A percentile compares a stretch with the other conserved stretches of the same genome.
Conservation (phyloP, 2,797 vertebrate genomes). For the Myotis findleyi region DNA sequence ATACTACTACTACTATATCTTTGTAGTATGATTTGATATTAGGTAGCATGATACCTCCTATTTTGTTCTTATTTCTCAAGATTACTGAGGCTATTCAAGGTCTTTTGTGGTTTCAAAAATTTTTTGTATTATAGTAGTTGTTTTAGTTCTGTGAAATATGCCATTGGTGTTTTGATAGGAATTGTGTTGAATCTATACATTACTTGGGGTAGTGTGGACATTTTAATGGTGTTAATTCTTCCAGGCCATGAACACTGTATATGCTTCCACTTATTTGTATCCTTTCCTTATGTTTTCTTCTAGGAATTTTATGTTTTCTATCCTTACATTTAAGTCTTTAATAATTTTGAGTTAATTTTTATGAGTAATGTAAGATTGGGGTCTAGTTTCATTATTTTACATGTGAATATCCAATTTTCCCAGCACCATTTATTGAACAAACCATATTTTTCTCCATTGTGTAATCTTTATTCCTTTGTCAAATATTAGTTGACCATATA, state of each 20-base stretch:
- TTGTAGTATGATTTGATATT: neutral
- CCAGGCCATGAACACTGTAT: neutral
- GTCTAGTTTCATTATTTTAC: neutral
- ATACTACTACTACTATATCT: neutral
- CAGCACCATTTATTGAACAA: neutral
- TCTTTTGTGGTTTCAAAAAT: neutral
- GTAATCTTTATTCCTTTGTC: neutral
- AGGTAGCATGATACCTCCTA: neutral
- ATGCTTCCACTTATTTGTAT: neutral
- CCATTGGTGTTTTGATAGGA: neutral
- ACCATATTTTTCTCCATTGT: neutral
- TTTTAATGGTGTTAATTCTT: neutral
- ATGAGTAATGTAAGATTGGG: neutral
- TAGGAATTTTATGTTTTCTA: neutral
- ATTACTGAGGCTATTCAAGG: neutral
- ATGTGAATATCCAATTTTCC: neutral
- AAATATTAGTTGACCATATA: neutral
- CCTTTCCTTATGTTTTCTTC: neutral
- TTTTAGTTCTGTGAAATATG: neutral
- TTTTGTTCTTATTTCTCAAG: neutral
- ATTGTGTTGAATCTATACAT: neutral
- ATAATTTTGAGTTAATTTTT: neutral
- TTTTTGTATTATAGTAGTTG: neutral
- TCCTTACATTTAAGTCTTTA: neutral
- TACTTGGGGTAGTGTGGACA: neutral